Percentiles rank a stretch among this genome's conserved stretches.
Evolutionary conservation across 2,797 vertebrate genomes (phyloP).

Genomic region (Clangula hyemalis): DNA sequence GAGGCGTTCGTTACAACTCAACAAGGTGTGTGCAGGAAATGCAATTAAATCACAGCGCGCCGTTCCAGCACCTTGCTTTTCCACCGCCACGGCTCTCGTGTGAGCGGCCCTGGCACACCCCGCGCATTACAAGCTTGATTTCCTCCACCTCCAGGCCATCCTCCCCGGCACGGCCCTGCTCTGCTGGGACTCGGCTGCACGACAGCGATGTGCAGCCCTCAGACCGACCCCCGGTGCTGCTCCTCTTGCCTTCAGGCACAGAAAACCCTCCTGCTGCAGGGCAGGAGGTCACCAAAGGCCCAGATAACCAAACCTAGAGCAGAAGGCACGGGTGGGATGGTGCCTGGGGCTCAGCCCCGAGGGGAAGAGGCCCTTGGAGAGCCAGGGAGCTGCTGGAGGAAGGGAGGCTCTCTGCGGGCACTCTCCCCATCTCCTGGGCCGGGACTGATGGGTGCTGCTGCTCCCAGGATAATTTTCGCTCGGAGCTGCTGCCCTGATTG

Average conservation of each 20-base stretch:
- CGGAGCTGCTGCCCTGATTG: not conserved
- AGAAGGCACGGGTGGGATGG: not conserved
- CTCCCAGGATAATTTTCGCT: not conserved
- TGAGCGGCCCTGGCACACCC: not conserved
- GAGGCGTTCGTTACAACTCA: not conserved
- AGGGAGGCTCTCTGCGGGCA: not conserved
- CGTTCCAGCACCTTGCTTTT: not conserved
- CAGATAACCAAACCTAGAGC: not conserved
- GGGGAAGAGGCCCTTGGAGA: not conserved
- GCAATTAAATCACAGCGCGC: not conserved
- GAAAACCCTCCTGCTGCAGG: not conserved
- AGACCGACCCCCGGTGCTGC: not conserved
- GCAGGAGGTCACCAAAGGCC: not conserved
- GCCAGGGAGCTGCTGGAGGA: not conserved
- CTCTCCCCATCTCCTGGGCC: not conserved
- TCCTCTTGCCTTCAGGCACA: not conserved
- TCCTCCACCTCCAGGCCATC: not conserved
- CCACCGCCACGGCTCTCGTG: not conserved
- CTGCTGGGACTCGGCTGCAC: not conserved
- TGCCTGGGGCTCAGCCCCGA: not conserved
- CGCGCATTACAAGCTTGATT: not conserved
- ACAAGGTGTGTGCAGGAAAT: not conserved
- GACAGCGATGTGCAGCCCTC: not conserved
- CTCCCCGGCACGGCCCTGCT: not conserved
- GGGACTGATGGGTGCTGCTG: not conserved